phyloP scores from a whole-genome alignment of 1,140 invertebrate species.

The Sycobia sp. region DNA sequence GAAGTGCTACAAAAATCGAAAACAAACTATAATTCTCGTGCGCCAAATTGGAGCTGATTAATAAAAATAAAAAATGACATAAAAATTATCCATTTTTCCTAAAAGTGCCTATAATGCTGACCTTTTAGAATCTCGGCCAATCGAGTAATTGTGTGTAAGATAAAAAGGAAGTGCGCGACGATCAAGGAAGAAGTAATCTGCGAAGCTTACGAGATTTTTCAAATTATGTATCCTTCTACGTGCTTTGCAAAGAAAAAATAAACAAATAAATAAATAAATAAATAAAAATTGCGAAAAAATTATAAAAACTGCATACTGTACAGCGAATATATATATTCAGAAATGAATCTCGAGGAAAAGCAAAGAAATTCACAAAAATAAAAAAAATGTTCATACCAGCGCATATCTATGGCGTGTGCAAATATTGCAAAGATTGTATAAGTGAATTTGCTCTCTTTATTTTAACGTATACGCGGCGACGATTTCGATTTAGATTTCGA shows the following conservation, averaged over 20 bases:
- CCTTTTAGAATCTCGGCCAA: constrained; percentile 33
- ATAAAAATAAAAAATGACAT: no score
- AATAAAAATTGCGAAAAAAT: constrained; percentile 4
- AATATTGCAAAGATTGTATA: constrained; percentile 12
- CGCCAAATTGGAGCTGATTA: constrained; percentile 7
- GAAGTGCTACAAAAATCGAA: no score
- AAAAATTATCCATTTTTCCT: constrained; percentile 44
- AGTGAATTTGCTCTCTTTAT: constrained; percentile 22
- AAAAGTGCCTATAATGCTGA: constrained; percentile 58
- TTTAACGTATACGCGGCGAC: no score
- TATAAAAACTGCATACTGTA: constrained; percentile 21
- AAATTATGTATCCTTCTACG: constrained; percentile 3
- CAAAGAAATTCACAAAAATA: no score
- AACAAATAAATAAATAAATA: constrained; percentile 3
- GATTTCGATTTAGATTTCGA: no score
- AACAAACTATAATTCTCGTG: neutral
- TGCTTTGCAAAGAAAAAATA: constrained; percentile 23
- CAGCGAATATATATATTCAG: no score
- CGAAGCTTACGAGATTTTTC: constrained; percentile 2
- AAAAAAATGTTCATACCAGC: neutral
- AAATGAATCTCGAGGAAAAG: no score
- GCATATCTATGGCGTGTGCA: constrained; percentile 13
- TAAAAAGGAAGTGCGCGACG: neutral
- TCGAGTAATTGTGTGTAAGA: constrained; percentile 16
- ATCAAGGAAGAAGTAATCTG: neutral